These are phyloP conservation scores for Polypterus senegalus DNA, from an alignment of 2,113 vertebrate genomes.

Conservation along the genomic window DNA sequence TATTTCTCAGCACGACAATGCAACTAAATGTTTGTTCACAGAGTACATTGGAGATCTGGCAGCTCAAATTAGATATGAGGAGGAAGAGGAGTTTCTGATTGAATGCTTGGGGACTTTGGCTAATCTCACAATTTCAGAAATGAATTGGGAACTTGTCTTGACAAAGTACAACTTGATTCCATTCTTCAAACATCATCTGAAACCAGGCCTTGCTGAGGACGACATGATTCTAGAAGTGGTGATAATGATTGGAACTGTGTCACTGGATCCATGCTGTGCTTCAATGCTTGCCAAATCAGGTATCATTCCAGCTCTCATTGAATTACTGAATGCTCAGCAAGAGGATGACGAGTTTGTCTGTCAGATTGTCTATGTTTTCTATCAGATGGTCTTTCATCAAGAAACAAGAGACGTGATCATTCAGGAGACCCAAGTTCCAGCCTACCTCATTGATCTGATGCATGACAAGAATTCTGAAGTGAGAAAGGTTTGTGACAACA, in stretches of 20 bases:
- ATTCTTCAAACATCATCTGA: conserved; percentile 84
- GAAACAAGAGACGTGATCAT: conserved; percentile 95
- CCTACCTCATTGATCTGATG: conserved; percentile 68
- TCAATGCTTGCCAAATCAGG: conserved; percentile 86
- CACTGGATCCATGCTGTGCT: conserved; percentile 92
- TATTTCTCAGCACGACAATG: conserved; percentile 75
- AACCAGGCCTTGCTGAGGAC: conserved; percentile 90
- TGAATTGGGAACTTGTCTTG: conserved; percentile 90
- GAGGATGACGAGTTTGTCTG: conserved; percentile 98
- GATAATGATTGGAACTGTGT: conserved; percentile 93
- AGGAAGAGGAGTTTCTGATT: conserved; percentile 83
- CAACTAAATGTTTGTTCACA: conserved; percentile 77
- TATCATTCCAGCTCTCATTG: conserved; percentile 87
- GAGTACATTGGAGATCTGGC: conserved; percentile 91
- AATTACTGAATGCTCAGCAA: conserved; percentile 85
- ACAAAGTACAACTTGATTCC: conserved; percentile 91
- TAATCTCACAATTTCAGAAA: conserved; percentile 82
- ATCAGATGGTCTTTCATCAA: conserved; percentile 98
- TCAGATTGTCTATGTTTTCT: conserved; percentile 97
- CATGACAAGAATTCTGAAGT: conserved; percentile 70
- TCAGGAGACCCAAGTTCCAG: conserved; percentile 95
- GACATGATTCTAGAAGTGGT: conserved; percentile 92
- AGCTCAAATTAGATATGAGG: conserved; percentile 73
- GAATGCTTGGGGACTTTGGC: conserved; percentile 91
- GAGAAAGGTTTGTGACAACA: conserved; percentile 68